Conservation (phyloP, 2,113 vertebrate species). For the Anolis sagrei region DNA sequence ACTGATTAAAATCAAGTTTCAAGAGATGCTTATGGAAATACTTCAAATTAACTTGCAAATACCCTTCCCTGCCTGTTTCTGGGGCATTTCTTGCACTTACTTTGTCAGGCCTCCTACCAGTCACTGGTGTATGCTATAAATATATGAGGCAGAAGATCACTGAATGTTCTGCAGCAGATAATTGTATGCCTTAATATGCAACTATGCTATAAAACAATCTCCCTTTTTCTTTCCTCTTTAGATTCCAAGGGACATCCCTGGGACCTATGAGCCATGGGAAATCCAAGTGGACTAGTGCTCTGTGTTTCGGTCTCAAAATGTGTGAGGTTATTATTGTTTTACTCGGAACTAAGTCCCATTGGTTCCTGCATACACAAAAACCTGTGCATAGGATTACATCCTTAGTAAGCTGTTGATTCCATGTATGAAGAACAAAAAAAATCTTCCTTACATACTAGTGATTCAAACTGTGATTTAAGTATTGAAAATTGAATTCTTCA, state of each 20-base stretch:
- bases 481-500: too few species aligned
- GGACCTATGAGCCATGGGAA: constrained; percentile 64
- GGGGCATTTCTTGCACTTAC: too few species aligned
- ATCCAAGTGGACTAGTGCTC: constrained; percentile 43
- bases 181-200: neutral
- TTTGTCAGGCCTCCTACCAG: too few species aligned
- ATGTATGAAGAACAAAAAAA: neutral
- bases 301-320: neutral
- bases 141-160: too few species aligned
- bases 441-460: too few species aligned
- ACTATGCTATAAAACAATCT: neutral
- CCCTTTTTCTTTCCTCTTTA: constrained; percentile 41
- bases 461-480: too few species aligned
- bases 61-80: too few species aligned
- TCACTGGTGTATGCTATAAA: too few species aligned
- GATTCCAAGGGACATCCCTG: constrained; percentile 71
- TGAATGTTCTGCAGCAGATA: neutral
- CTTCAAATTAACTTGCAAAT: too few species aligned
- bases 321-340: neutral
- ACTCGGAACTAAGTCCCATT: neutral
- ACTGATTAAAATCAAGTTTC: too few species aligned
- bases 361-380: neutral
- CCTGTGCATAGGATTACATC: neutral
- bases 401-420: constrained; percentile 6
- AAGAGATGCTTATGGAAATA: too few species aligned